Conservation (phyloP, 2,888 invertebrate genomes). For the Panzeria rudis region DNA sequence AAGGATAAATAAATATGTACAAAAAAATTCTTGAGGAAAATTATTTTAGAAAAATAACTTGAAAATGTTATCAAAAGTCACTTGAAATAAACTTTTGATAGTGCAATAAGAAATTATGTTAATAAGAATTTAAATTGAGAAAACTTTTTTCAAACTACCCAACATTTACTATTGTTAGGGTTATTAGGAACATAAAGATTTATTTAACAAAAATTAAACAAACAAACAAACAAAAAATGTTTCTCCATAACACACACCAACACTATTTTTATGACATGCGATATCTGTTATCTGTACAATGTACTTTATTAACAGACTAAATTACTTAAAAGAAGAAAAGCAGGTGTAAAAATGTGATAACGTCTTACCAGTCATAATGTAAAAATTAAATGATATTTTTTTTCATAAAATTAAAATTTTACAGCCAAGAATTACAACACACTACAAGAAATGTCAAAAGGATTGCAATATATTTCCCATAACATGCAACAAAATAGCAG, state of each 20-base stretch:
- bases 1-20: constrained; percentile 9
- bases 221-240: background rate
- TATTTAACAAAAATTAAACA: background rate
- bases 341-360: constrained; percentile 35
- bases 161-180: background rate
- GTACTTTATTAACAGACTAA: background rate
- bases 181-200: background rate
- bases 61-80: background rate
- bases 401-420: constrained; percentile 26
- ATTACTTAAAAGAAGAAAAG: background rate
- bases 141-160: background rate
- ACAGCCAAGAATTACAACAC: constrained; percentile 1
- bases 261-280: background rate
- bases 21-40: constrained; percentile 39
- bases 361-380: constrained; percentile 1
- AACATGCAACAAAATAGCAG: constrained; percentile 25
- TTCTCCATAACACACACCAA: constrained; percentile 5
- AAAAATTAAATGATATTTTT: background rate
- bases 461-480: constrained; percentile 29
- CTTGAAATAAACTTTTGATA: background rate
- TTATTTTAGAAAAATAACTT: constrained; percentile 9
- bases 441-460: constrained; percentile 22
- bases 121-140: background rate
- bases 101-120: constrained; percentile 2
- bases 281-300: background rate